Base-by-base conservation (phyloP, 2,888 invertebrate genomes). In the Camptogramma bilineatum region DNA sequence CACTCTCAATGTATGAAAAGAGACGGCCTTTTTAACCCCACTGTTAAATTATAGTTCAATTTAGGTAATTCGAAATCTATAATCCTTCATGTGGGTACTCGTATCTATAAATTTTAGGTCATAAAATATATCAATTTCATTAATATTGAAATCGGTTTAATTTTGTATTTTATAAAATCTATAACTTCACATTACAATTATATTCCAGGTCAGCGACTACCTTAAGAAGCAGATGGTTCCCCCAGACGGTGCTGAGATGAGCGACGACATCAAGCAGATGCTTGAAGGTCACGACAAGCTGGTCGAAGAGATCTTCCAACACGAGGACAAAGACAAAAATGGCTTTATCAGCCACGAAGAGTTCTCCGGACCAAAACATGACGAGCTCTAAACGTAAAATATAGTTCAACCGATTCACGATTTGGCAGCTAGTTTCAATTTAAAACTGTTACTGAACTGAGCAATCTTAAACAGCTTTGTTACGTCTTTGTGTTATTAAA, bases 301-400 rank as follows among this genome's bases (percentile, higher is more conserved):
- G 62, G 97, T 99, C 7, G 97, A 98, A 81, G 98, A 99, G 87
- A 98, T 99, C 82, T 99, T 99, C 95, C 97, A 98, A 84, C 98
- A 98, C 85, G 99, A 99, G 87, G 99, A 99, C 86, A 97, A 97
- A 87, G 98, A 99, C 90, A 98, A 97, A 87, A 98, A 99, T 82
- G 99, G 99, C 66, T 97, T 95, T 91, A 99, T 99, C 78, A 98
- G 98, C 70, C 97, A 98, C 90, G 97, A 97, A 53, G 99, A 99
- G 90, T 99, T 99, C 94, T 98, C 98, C 24, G 99, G 98, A 3
- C 98, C 99, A 16, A 99, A 99, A 86, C 99, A 99, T 88, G 99
- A 99, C 87, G 99, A 99, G 91, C 96, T 99, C 86, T 99, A 96
- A 94, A 67, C 68, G 17, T 57, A 31, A 4, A 24, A n/a, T n/a